phyloP scores from a whole-genome alignment of 2,888 invertebrate genomes.

The Troides aeacus region DNA sequence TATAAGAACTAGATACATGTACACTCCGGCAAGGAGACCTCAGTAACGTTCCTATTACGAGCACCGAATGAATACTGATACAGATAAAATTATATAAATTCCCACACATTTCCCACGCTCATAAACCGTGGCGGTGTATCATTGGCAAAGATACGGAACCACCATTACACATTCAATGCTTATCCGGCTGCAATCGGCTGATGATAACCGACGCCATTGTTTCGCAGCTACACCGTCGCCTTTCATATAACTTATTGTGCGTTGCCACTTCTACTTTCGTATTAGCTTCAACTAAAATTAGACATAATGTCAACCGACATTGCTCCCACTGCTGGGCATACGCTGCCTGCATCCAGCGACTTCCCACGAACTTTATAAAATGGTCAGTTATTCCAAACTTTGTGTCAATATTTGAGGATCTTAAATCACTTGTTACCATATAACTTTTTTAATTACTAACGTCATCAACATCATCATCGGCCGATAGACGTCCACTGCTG shows the following conservation, averaged over 20 bases:
- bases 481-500: no score
- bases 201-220: conserved; percentile 27
- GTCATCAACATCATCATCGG: no score
- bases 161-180: conserved; percentile 27
- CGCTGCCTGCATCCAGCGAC: conserved; percentile 6
- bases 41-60: not conserved
- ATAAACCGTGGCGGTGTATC: conserved; percentile 23
- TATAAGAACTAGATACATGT: no score
- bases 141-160: conserved; percentile 22
- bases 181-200: conserved; percentile 27
- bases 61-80: conserved; percentile 1
- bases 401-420: no score
- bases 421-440: no score
- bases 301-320: no score
- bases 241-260: conserved; percentile 21
- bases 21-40: no score
- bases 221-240: conserved; percentile 12
- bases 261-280: conserved; percentile 11
- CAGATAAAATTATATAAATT: conserved; percentile 22
- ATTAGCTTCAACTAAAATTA: not conserved
- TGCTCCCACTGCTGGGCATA: not conserved
- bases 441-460: no score
- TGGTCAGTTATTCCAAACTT: no score
- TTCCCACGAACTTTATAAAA: not conserved
- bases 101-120: conserved; percentile 25